Evolutionary conservation across 2,797 vertebrate genomes (phyloP).

Genomic region (Scolopax bukidnonensis): DNA sequence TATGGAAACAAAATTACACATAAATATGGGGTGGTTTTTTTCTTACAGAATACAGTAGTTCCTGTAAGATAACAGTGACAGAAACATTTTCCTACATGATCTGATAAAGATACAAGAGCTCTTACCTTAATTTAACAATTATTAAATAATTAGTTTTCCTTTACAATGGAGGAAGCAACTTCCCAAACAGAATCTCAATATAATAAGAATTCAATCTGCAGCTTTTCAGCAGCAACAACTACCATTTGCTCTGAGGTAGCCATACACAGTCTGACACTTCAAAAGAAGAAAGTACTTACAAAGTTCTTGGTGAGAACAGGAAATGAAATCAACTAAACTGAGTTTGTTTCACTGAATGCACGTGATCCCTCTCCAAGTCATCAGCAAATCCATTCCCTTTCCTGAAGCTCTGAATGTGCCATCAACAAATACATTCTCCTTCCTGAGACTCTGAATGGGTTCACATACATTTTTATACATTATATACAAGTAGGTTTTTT

Average conservation of each 20-base stretch:
- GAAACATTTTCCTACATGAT: neutral
- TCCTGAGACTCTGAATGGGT: neutral
- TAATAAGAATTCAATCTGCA: neutral
- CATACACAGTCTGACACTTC: neutral
- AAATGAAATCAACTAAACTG: neutral
- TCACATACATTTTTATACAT: neutral
- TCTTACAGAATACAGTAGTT: neutral
- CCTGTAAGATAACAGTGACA: neutral
- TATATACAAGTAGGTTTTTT: neutral
- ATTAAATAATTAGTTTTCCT: neutral
- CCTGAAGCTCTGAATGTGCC: neutral
- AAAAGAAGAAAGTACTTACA: neutral
- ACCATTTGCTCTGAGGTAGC: neutral
- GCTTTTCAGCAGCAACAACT: neutral
- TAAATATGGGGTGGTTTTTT: neutral
- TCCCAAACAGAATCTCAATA: neutral
- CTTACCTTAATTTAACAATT: neutral
- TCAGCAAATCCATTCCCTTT: neutral
- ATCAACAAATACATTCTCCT: neutral
- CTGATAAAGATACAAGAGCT: neutral
- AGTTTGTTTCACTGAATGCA: neutral
- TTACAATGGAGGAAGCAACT: neutral
- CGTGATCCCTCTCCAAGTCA: neutral
- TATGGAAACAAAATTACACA: neutral
- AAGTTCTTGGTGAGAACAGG: constrained; percentile 17